These are phyloP conservation scores for Oenanthe oenanthe DNA, from an alignment of 2,113 vertebrate species.

Conservation along the genomic window DNA sequence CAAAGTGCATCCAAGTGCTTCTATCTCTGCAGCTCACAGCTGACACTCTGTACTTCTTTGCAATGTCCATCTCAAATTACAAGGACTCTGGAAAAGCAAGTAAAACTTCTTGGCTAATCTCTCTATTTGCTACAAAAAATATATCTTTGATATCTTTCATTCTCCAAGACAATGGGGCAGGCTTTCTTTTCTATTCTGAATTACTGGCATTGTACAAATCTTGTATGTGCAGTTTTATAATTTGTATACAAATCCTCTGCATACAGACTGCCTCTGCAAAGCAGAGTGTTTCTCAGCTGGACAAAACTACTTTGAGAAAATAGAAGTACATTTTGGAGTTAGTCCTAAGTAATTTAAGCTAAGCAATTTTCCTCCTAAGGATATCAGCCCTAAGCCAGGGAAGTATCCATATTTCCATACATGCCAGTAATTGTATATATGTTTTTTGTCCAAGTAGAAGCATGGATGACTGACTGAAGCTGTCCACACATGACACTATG, in stretches of 20 bases:
- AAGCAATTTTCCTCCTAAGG: neutral
- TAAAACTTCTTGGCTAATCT: neutral
- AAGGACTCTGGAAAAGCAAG: neutral
- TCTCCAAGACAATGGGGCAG: neutral
- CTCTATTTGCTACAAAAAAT: neutral
- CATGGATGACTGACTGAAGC: neutral
- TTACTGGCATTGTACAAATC: neutral
- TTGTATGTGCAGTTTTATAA: neutral
- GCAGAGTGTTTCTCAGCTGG: neutral
- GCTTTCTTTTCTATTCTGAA: neutral
- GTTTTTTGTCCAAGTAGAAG: neutral
- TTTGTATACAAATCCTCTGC: neutral
- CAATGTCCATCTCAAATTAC: neutral
- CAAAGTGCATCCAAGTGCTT: neutral
- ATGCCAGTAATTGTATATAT: neutral
- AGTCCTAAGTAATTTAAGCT: neutral
- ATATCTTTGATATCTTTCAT: neutral
- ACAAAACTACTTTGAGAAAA: neutral
- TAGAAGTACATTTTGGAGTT: neutral
- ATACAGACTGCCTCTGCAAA: neutral
- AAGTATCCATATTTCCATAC: neutral
- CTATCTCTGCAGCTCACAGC: neutral
- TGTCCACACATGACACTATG: neutral
- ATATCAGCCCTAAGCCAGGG: neutral
- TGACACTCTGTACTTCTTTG: neutral